Evolutionary conservation across 2,888 invertebrate species (phyloP), one percentile per base, ranked within the genome.

Genomic region (Dryocosmus kuriphilus): DNA sequence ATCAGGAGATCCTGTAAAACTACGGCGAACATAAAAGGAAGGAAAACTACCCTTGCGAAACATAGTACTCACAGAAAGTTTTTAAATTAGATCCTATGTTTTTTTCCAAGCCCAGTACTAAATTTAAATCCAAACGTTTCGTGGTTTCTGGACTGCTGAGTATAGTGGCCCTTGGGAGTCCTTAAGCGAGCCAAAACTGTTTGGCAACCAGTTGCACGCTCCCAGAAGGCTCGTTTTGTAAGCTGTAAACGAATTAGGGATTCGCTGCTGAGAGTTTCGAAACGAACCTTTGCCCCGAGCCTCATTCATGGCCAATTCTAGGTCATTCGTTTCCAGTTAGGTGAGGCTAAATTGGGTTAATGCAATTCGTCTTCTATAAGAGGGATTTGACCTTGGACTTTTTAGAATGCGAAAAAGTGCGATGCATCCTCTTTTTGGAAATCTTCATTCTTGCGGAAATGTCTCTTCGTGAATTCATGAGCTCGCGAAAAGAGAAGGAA

Each of bases 191-290:
- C 63, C 79, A 77, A 76, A 35, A 71, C 78, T 87, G 87, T 89
- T 90, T 89, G 89, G 85, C 90, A 89, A 90, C 90, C 87, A 89
- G 89, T 90, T 89, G 89, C 89, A 82, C 86, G 81, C 86, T 89
- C 89, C 89, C 89, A 85, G 83, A 88, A 87, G 90, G 83, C 87
- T 89, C 87, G 86, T 89, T 89, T 86, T 86, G 85, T 83, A 85
- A 86, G 86, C 86, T 88, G 46, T 81, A 77, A 81, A 81, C 80
- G 81, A 81, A 83, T 81, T 83, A 83, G 80, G 77, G 81, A 77
- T 76, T 76, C 74, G 74, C 22, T 46, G 51, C 32, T 57, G 62
- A 75, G n/a, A 41, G 32, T 76, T 76, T 46, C 55, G 35, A 41
- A 76, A 65, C 24, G 30, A 32, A 55, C 63, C 76, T 63, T 76